phyloP scores from a whole-genome alignment of 2,888 invertebrate species.

The Sarcophaga carnaria region DNA sequence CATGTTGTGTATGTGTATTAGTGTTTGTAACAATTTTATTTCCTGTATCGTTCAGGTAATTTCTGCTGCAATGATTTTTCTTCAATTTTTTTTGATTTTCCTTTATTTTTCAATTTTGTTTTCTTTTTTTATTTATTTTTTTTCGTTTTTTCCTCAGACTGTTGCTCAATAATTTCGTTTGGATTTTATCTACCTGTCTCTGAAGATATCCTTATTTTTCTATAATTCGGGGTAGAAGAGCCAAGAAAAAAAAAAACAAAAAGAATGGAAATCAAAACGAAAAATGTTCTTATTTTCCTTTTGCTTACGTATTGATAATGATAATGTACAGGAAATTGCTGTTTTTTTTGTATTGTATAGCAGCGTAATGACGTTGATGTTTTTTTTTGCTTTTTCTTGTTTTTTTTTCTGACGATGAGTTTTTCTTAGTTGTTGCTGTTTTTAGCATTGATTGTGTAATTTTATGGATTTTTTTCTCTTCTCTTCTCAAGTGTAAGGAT shows the following conservation, averaged over 20 bases:
- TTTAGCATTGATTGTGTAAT: background rate
- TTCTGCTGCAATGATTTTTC: constrained; percentile 56
- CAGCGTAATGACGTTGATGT: constrained; percentile 57
- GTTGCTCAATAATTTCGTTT: constrained; percentile 34
- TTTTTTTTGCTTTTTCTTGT: constrained; percentile 31
- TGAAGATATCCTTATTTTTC: background rate
- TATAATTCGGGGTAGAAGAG: background rate
- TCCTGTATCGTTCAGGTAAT: constrained; percentile 48
- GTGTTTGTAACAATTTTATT: constrained; percentile 14
- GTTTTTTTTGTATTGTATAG: constrained; percentile 33
- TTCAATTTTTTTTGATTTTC: constrained; percentile 11
- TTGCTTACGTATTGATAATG: constrained; percentile 45
- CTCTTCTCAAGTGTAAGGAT: background rate
- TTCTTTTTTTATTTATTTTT: constrained; percentile 19
- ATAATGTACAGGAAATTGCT: constrained; percentile 67
- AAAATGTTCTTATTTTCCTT: background rate
- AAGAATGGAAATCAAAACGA: background rate
- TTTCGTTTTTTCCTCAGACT: background rate
- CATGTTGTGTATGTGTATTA: background rate
- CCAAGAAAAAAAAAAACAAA: background rate
- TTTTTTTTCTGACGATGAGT: background rate
- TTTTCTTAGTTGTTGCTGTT: background rate
- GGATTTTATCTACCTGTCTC: background rate
- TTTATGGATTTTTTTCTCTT: background rate
- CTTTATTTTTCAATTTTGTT: constrained; percentile 2